These are phyloP conservation scores for Gavia stellata DNA, from an alignment of 2,113 vertebrate genomes.

Conservation along the genomic window DNA sequence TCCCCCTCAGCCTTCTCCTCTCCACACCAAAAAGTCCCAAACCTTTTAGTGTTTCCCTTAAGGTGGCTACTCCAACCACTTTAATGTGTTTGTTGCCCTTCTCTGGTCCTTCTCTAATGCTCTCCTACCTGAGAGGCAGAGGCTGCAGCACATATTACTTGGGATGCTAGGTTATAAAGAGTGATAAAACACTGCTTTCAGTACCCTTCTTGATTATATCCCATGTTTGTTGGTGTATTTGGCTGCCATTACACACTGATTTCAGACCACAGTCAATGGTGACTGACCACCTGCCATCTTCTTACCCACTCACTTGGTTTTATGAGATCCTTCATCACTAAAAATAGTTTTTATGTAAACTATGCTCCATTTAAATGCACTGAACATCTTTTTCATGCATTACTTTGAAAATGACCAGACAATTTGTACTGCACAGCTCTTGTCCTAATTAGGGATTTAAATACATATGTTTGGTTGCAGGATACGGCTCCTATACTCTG, in stretches of 20 bases:
- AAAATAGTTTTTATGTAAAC: neutral
- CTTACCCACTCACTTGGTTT: neutral
- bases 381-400: neutral
- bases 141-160: neutral
- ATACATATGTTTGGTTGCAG: neutral
- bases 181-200: neutral
- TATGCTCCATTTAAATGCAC: neutral
- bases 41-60: neutral
- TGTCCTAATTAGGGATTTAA: neutral
- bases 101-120: neutral
- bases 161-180: neutral
- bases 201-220: neutral
- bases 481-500: neutral
- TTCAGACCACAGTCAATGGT: neutral
- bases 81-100: neutral
- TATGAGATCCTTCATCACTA: neutral
- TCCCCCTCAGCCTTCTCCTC: neutral
- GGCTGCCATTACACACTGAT: neutral
- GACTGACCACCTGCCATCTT: neutral
- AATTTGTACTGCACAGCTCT: neutral
- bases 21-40: neutral
- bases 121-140: neutral
- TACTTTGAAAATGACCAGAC: neutral
- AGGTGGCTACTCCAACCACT: neutral
- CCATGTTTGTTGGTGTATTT: neutral